phyloP scores from a whole-genome alignment of 2,113 vertebrate genomes.

The Excalfactoria chinensis region DNA sequence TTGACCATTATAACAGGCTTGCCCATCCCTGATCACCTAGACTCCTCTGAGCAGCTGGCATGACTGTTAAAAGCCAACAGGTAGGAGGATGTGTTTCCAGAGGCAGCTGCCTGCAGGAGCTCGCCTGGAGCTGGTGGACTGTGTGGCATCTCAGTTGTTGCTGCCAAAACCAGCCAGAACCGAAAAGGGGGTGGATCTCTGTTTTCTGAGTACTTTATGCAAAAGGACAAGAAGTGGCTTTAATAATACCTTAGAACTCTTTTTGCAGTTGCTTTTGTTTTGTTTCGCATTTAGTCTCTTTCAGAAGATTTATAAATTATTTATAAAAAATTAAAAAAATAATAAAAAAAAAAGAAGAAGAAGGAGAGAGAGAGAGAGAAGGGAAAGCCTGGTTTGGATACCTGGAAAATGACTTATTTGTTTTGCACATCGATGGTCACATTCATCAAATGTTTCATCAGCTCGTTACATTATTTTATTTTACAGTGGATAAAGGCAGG shows the following conservation, averaged over 20 bases:
- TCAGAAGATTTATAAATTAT: conserved; percentile 84
- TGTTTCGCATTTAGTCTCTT: conserved; percentile 73
- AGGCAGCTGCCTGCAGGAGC: background rate
- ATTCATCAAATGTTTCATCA: conserved; percentile 55
- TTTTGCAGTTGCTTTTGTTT: conserved; percentile 47
- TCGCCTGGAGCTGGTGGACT: background rate
- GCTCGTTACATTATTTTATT: conserved; percentile 42
- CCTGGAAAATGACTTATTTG: conserved; percentile 65
- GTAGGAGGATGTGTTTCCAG: background rate
- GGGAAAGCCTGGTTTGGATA: conserved; percentile 17
- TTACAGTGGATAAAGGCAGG: conserved; percentile 32
- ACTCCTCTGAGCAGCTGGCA: conserved; percentile 87
- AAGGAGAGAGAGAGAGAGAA: background rate
- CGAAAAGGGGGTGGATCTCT: conserved; percentile 2
- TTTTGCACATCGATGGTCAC: conserved; percentile 84
- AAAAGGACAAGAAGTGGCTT: conserved; percentile 69
- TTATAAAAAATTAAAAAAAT: conserved; percentile 75
- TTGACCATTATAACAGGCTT: conserved; percentile 96
- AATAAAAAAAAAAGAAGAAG: background rate
- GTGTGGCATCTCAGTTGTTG: background rate
- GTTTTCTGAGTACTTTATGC: conserved; percentile 55
- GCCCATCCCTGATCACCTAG: conserved; percentile 96
- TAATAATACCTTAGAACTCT: conserved; percentile 70
- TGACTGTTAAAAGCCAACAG: conserved; percentile 68
- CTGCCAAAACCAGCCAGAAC: background rate